Evolutionary conservation across 2,888 invertebrate species (phyloP), one percentile per base, ranked within the genome.

Genomic region (Ennomos quercinarius): DNA sequence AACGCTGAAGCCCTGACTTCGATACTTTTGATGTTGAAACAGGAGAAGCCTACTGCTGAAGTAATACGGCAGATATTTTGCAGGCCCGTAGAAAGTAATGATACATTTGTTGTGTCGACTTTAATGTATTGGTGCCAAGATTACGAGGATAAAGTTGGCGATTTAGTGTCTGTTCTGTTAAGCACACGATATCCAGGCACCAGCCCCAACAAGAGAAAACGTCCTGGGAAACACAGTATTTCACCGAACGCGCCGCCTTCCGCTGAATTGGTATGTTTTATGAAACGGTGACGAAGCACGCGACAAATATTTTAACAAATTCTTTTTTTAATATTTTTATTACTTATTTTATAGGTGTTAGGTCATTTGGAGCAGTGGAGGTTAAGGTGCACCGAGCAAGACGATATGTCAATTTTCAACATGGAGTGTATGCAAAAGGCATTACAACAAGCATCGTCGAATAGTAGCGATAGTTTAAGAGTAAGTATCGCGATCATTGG

Each of bases 81-180:
- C 69, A 94, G 97, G 64, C 94, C 95, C 72, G 93, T 95, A 9
- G 95, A 95, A 77, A 94, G 94, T 49, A 95, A 96, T 59, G 99
- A 99, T 87, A 95, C 96, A 64, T 98, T 99, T 90, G 97, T 98
- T 10, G 96, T 98, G 44, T 97, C 99, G 4, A 95, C 98, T 40
- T 91, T 99, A 68, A 96, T 98, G 93, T 97, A 97, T 88, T 99
- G 98, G 99, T 98, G 97, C 86, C 96, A 97, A 76, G 97, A 98
- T 76, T 96, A 96, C 78, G 97, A 98, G 77, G 98, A 98, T 75
- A 97, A 97, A 84, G 94, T 97, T 60, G 96, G 95, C 6, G 97
- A 97, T 87, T 93, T 97, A 67, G 94, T 97, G 61, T 95, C 96
- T 48, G 95, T 95, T 72, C 89, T 97, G 61, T 92, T 97, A 77